These are phyloP conservation scores for Parambassis ranga DNA, from an alignment of 2,797 vertebrate genomes.

Conservation along the genomic window DNA sequence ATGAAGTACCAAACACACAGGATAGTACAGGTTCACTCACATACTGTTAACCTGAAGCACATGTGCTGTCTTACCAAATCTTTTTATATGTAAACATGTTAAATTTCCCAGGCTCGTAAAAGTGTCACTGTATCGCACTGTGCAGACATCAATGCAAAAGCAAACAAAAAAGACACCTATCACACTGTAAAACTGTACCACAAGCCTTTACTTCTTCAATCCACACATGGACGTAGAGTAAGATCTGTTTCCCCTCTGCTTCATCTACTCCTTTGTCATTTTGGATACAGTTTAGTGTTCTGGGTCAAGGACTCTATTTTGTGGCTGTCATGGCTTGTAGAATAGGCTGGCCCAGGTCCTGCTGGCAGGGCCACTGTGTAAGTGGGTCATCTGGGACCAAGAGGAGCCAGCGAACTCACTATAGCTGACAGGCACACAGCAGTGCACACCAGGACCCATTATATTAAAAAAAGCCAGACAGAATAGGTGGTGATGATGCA, in stretches of 20 bases:
- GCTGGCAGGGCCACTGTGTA: constrained; percentile 67
- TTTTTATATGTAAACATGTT: background rate
- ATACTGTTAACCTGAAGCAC: constrained; percentile 47
- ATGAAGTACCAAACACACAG: constrained; percentile 12
- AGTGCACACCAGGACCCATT: constrained; percentile 43
- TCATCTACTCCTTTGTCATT: constrained; percentile 68
- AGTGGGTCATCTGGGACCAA: constrained; percentile 64
- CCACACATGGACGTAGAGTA: constrained; percentile 35
- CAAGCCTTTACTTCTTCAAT: constrained; percentile 11
- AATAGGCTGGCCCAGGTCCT: constrained; percentile 68
- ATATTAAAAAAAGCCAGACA: background rate
- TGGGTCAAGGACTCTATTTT: constrained; percentile 79
- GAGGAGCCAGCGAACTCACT: constrained; percentile 60
- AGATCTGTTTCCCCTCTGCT: constrained; percentile 45
- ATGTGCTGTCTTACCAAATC: constrained; percentile 21
- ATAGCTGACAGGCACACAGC: constrained; percentile 69
- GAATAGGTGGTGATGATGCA: background rate
- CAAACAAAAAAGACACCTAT: background rate
- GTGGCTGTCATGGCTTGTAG: constrained; percentile 72
- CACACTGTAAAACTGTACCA: no score
- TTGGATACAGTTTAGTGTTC: constrained; percentile 72
- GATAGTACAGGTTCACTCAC: constrained; percentile 23
- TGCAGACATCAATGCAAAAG: no score
- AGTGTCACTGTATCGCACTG: background rate
- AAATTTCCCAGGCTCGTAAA: constrained; percentile 6